Evolutionary conservation across 2,113 vertebrate species (phyloP).

Genomic region (Pterophyllum scalare): DNA sequence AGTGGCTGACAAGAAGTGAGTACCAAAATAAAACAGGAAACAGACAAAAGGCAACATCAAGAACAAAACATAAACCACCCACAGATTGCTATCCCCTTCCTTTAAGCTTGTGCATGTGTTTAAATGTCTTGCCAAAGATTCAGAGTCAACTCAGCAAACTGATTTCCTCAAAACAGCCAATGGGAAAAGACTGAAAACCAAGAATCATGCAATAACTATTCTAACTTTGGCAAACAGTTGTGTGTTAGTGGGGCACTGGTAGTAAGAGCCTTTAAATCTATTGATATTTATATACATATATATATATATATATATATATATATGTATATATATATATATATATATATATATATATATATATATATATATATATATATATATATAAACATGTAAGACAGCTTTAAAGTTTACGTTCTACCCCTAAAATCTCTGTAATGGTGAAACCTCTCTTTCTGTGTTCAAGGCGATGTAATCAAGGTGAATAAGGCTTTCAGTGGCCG

Average conservation of each 20-base stretch:
- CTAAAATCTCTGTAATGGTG: conserved; percentile 20
- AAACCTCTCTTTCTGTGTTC: conserved; percentile 80
- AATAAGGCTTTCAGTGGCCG: conserved; percentile 88
- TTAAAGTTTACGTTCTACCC: conserved; percentile 12
- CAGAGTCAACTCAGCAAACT: neutral
- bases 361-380: neutral
- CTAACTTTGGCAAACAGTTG: neutral
- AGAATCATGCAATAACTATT: neutral
- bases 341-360: too few species aligned
- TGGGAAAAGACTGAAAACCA: neutral
- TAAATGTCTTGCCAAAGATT: neutral
- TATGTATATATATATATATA: neutral
- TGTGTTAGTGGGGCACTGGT: neutral
- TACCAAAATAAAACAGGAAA: neutral
- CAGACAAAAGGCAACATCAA: neutral
- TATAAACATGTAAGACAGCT: neutral
- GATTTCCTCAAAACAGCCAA: neutral
- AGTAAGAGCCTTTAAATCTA: neutral
- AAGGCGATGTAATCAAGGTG: conserved; percentile 89
- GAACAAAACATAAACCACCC: neutral
- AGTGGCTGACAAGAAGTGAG: neutral
- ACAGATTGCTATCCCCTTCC: neutral
- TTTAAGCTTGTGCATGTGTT: neutral
- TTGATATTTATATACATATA: neutral
- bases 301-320: too few species aligned